Evolutionary conservation across 1,140 invertebrate genomes (phyloP).

Genomic region (Theocolax elegans): DNA sequence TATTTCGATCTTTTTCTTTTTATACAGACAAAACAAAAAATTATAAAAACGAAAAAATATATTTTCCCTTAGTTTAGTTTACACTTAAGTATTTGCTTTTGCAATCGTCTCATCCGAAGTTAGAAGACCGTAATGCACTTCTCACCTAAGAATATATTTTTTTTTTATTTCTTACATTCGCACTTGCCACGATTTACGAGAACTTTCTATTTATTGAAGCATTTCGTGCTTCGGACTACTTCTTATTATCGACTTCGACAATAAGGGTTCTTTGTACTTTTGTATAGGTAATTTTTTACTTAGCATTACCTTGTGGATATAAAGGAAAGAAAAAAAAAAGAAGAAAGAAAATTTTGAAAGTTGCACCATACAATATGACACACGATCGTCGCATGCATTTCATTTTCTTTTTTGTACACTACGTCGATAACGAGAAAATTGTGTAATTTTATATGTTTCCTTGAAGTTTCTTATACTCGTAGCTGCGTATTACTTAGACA

Average conservation of each 20-base stretch:
- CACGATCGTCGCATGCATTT: constrained; percentile 4
- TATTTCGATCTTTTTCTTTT: no score
- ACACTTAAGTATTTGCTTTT: neutral
- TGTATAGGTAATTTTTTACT: constrained; percentile 52
- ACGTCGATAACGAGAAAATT: neutral
- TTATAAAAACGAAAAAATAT: neutral
- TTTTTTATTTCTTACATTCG: constrained; percentile 8
- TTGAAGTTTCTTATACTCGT: constrained; percentile 18
- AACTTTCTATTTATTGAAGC: constrained; percentile 7
- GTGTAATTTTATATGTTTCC: constrained; percentile 11
- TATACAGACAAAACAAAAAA: neutral
- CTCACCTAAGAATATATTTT: constrained; percentile 1
- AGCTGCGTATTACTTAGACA: constrained; percentile 3
- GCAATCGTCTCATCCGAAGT: constrained; percentile 4
- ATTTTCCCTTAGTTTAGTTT: neutral
- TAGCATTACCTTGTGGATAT: constrained; percentile 38
- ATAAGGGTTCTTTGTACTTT: constrained; percentile 59
- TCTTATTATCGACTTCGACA: constrained; percentile 55
- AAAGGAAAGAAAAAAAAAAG: no score
- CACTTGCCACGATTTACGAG: neutral
- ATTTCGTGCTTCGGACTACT: constrained; percentile 29
- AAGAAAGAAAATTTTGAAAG: no score
- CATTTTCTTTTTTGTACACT: constrained; percentile 5
- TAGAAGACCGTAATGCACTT: no score
- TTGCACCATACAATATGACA: no score